Base-by-base conservation (phyloP, 2,797 vertebrate genomes). In the Poeciliopsis gracilis region DNA sequence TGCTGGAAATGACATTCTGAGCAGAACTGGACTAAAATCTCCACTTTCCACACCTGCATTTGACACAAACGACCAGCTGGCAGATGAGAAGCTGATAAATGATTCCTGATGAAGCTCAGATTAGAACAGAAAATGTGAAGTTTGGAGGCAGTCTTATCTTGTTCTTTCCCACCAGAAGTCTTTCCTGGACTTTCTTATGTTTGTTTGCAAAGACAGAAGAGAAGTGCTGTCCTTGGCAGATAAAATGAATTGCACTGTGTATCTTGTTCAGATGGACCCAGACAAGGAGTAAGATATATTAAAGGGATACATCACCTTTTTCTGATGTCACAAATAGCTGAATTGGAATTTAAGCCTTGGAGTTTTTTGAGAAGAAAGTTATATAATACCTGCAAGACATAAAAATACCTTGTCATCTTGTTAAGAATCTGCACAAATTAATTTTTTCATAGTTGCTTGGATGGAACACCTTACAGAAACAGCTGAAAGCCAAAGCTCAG, bases 181-280 rank as follows among this genome's bases (percentile, higher is more conserved):
- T 55, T 41, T 59, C 6, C 30, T 43, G 30, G 20, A 63, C 30
- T 7, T 57, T 28, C 30, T 47, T 41, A 20, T 71, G n/a, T 30
- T 77, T 25, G 18, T 46, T 36, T 78, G 43, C 36, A 28, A 77
- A 77, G 45, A 70, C 9, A 2, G 49, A 55, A 41, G 15, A 70
- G 36, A 51, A 51, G n/a, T 47, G 5, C 59, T 11, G 20, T 63
- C 57, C 23, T 23, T 4, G 18, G 67, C 46, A 53, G 51, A 28
- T 57, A 53, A 71, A 43, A 30, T 77, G 5, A 70, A 45, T 45
- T 23, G 45, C n/a, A 13, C 53, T 66, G 23, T 63, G 36, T 38
- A 18, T 77, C 41, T 46, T 71, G 38, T 77, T 45, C 55, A 43
- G 23, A 12, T 36, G 41, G 4, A 12, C 20, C 28, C 49, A 71